Conservation (phyloP, 1,140 invertebrate species). For the Calliopsis andreniformis region DNA sequence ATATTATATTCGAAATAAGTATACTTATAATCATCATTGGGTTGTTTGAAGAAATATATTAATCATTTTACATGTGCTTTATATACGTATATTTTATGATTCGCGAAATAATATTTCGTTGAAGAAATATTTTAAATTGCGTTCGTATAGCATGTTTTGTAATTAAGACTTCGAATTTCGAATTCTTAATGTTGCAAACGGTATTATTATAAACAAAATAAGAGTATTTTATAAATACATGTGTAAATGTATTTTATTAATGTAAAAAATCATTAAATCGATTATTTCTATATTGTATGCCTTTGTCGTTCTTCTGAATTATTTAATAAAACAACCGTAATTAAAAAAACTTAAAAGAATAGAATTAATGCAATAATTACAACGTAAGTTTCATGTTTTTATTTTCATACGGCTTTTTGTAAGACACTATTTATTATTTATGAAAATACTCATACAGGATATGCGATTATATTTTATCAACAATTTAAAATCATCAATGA, state of each 20-base stretch:
- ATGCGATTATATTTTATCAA: background rate
- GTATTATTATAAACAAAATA: background rate
- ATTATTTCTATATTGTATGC: background rate
- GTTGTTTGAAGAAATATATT: background rate
- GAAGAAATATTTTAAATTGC: background rate
- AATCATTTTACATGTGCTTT: background rate
- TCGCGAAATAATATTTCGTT: background rate
- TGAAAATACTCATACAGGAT: background rate
- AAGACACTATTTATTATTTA: background rate
- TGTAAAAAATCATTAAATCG: constrained; percentile 7
- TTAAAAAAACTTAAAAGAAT: background rate
- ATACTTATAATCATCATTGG: background rate
- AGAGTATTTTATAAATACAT: constrained; percentile 9
- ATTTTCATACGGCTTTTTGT: background rate
- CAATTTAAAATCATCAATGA: background rate
- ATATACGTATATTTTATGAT: background rate
- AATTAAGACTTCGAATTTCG: background rate
- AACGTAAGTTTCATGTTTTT: background rate
- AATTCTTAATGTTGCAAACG: background rate
- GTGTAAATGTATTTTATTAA: constrained; percentile 35
- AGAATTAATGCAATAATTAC: background rate
- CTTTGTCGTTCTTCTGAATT: background rate
- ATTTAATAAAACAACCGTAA: background rate
- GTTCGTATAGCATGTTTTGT: background rate
- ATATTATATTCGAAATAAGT: background rate